Evolutionary conservation across 1,140 invertebrate genomes (phyloP), one percentile per base, ranked within the genome.

Genomic region (Orius insidiosus): DNA sequence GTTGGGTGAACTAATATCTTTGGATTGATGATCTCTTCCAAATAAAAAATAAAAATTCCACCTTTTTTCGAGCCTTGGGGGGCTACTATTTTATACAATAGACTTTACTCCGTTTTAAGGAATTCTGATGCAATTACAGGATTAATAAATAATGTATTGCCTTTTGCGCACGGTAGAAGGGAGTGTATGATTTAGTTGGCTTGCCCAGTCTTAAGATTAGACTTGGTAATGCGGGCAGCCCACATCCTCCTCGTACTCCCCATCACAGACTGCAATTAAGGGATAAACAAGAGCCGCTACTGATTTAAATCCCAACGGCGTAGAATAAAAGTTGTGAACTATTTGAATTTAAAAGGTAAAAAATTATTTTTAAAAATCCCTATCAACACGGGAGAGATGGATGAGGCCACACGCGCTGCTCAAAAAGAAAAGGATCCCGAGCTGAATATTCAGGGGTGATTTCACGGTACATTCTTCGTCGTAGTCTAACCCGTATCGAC

Each of bases 381-480:
- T 24, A 24, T 24, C 24, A 24, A 24, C 24, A 24, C 24, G 24
- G n/a, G n/a, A n/a, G n/a, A n/a, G 24, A 24, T 11, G 9, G 35
- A 36, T 13, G 35, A 36, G n/a, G 35, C n/a, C 35, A 15, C n/a
- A 13, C n/a, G 35, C 14, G 35, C 35, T 36, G 14, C n/a, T 11
- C 14, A 15, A 15, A 13, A 13, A 15, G 35, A 15, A 36, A 15
- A 9, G 14, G 35, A 4, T 11, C 35, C n/a, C 24, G 24, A 24
- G 2, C 5, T 38, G 36, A 36, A 45, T 45, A 45, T 45, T 45
- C 30, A 45, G 40, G n/a, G 16, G 16, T 30, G 46, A 47, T 47
- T 39, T 47, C 33, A 47, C 46, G 46, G 16, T 31, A 18, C n/a
- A 47, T 47, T 47, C 46, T 47, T 47, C 8, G 3, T 10, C 46